A percentile compares a stretch with the other conserved stretches of the same genome.
Evolutionary conservation across 2,888 invertebrate genomes (phyloP).

Genomic region (Podabrus alpinus): DNA sequence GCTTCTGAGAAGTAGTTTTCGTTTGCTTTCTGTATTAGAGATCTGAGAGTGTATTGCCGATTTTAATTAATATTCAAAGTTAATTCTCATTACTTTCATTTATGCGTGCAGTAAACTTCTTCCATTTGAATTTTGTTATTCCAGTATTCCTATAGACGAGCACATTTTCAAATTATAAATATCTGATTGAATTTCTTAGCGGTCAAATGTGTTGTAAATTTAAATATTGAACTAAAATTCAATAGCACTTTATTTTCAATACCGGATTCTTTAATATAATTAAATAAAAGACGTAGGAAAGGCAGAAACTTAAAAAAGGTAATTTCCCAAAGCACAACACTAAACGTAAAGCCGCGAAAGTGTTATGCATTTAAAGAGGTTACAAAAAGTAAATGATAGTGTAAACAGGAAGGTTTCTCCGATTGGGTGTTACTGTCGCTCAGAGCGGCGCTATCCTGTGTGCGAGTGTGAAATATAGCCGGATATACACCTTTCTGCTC

Average conservation of each 20-base stretch:
- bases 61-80: conserved; percentile 42
- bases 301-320: conserved; percentile 37
- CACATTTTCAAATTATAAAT: conserved; percentile 1
- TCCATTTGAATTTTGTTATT: conserved; percentile 28
- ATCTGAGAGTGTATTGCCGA: conserved; percentile 37
- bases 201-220: conserved; percentile 18
- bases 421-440: conserved; percentile 39
- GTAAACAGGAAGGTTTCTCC: conserved; percentile 49
- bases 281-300: conserved; percentile 9
- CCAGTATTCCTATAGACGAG: not conserved
- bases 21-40: conserved; percentile 35
- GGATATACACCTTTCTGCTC: conserved; percentile 42
- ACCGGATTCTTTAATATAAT: conserved; percentile 20
- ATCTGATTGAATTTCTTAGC: conserved; percentile 11
- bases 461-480: conserved; percentile 46
- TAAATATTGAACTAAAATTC: not conserved
- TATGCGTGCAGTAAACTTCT: conserved; percentile 31
- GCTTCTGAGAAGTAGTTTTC: conserved; percentile 40
- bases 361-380: conserved; percentile 55
- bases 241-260: conserved; percentile 11
- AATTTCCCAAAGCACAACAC: conserved; percentile 47
- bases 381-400: conserved; percentile 52
- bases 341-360: conserved; percentile 45
- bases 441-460: conserved; percentile 37
- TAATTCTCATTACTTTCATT: conserved; percentile 31